Evolutionary conservation across 2,888 invertebrate genomes (phyloP), one percentile per base, ranked within the genome.

Genomic region (Capitulum mitella): DNA sequence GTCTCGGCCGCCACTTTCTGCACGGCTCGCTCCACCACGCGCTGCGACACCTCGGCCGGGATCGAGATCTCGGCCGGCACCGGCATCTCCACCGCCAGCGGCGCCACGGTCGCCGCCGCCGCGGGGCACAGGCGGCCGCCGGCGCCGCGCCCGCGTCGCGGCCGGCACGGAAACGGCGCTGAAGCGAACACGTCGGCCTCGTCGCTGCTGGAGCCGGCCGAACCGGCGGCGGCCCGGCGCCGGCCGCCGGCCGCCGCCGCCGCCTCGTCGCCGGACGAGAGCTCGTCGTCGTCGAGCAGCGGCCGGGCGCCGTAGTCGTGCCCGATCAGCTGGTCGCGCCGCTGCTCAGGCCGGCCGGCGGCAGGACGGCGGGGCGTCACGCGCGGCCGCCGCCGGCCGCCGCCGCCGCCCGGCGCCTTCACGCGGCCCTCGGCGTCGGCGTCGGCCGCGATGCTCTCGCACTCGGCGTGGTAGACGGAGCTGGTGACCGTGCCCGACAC

Each of bases 251-350:
- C 26, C 64, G 2, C 16, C 29, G 37, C n/a, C 19, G 74, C 77
- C 58, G 79, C 81, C 37, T 84, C 84, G 22, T 84, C 85, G 78
- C 90, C 90, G 0, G 89, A 89, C 82, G 91, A 91, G n/a, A 92
- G 85, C 83, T 93, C 93, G 84, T 93, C 92, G 83, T 93, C 93
- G 79, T 92, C 88, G 8, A 93, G 85, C 61, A 93, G 85, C 1
- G 93, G 93, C 82, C 90, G 89, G 81, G 92, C 92, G 0, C 92
- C 93, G 83, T 92, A 92, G 82, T 91, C 91, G 84, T 92, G 92
- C 0, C 92, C 90, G 12, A 92, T 90, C 81, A 92, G 90, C 34
- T 79, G 77, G 77, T 82, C 82, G 40, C 78, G 80, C 75, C 78
- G 78, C 22, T 80, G 81, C 74, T 79, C 80, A 22, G 80, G 81